Conservation (phyloP, 64 coral and sea anemone genomes). For the Montipora capricornis region DNA sequence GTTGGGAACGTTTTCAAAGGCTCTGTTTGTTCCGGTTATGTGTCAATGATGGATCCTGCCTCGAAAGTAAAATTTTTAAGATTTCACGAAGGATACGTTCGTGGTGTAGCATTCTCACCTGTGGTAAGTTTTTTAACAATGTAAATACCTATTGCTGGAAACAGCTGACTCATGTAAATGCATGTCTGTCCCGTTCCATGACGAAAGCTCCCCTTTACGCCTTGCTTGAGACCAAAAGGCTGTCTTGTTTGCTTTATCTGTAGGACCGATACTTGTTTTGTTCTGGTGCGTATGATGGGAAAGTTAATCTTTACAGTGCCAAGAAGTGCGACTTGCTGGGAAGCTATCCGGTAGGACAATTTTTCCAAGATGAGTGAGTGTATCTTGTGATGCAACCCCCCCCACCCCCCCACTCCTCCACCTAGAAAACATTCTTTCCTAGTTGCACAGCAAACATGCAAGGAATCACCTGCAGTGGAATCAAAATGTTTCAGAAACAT, state of each 20-base stretch:
- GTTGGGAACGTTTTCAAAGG: too few species aligned
- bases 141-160: background rate
- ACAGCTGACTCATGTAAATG: background rate
- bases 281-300: conserved; percentile 96
- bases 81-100: conserved; percentile 91
- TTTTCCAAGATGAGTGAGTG: too few species aligned
- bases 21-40: too few species aligned
- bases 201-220: too few species aligned
- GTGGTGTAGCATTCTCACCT: conserved; percentile 93
- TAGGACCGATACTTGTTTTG: conserved; percentile 95
- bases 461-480: too few species aligned
- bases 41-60: conserved; percentile 64
- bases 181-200: too few species aligned
- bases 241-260: background rate
- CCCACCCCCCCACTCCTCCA: too few species aligned
- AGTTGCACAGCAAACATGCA: too few species aligned
- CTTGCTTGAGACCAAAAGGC: too few species aligned
- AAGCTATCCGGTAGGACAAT: conserved; percentile 79
- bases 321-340: conserved; percentile 91
- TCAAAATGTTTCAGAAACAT: too few species aligned
- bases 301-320: conserved; percentile 94
- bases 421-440: too few species aligned
- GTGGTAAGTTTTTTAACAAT: conserved; percentile 66
- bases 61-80: conserved; percentile 87
- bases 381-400: too few species aligned